Conservation (phyloP, 1,140 invertebrate species). For the Triops cancriformis region DNA sequence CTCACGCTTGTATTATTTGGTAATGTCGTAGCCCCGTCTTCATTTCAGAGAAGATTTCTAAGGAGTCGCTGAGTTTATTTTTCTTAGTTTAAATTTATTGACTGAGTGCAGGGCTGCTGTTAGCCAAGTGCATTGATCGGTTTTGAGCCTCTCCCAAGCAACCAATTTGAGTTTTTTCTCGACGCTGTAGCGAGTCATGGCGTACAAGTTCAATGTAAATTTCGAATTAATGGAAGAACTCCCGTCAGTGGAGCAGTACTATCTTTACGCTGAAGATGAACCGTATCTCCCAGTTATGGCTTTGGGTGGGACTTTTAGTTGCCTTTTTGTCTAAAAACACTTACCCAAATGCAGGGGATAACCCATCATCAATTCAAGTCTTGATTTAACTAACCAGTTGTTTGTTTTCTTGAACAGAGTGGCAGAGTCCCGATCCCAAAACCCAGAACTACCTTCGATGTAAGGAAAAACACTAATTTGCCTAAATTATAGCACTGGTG, state of each 20-base stretch:
- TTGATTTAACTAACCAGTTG: not conserved
- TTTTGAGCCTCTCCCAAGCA: not conserved
- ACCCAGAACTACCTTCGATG: slow-evolving; percentile 33
- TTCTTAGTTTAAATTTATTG: slow-evolving; percentile 9
- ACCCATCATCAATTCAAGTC: too few relatives aligned
- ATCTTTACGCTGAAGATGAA: not conserved
- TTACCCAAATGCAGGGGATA: too few relatives aligned
- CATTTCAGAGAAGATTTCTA: slow-evolving; percentile 4
- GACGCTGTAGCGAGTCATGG: not conserved
- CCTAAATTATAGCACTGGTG: slow-evolving; percentile 7
- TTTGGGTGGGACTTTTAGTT: not conserved
- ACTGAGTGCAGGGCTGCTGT: not conserved
- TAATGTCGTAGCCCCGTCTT: not conserved
- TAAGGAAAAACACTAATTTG: slow-evolving; percentile 28
- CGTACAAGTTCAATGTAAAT: not conserved
- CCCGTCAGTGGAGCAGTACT: not conserved
- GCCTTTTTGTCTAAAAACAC: not conserved
- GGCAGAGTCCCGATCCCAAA: slow-evolving; percentile 32
- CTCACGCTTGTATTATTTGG: not conserved
- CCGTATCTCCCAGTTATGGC: not conserved
- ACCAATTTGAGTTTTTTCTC: not conserved
- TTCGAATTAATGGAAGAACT: not conserved
- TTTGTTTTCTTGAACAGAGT: slow-evolving; percentile 29
- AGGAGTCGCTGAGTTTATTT: not conserved
- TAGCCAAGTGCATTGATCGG: not conserved